Evolutionary conservation across 1,140 invertebrate genomes (phyloP).

Genomic region (Tigriopus japonicus): DNA sequence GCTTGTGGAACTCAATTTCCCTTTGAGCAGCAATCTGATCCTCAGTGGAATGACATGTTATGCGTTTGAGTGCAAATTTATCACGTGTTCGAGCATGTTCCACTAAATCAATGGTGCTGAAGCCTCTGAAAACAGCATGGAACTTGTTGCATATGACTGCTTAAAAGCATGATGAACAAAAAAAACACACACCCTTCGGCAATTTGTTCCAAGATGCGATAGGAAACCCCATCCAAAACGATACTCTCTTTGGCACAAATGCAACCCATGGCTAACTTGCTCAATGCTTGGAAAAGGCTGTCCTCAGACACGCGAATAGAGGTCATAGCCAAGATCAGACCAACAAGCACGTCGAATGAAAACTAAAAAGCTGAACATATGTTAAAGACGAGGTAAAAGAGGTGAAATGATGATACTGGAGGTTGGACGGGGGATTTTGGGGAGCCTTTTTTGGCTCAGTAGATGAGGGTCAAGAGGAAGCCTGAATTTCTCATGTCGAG

Average conservation of each 20-base stretch:
- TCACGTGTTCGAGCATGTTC: conserved; percentile 49
- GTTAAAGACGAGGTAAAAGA: too few species aligned
- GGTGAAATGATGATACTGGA: too few species aligned
- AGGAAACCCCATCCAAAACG: conserved; percentile 44
- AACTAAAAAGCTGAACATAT: too few species aligned
- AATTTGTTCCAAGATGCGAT: conserved; percentile 43
- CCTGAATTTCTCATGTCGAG: too few species aligned
- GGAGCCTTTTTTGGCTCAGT: too few species aligned
- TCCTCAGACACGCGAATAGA: too few species aligned
- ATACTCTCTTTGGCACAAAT: conserved; percentile 52
- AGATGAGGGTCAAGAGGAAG: too few species aligned
- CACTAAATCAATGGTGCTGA: conserved; percentile 57
- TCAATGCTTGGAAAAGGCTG: too few species aligned
- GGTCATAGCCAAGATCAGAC: too few species aligned
- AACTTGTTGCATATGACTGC: background rate
- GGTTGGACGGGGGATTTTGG: too few species aligned
- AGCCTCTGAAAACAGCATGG: conserved; percentile 41
- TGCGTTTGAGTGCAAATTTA: conserved; percentile 58
- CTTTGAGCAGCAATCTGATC: conserved; percentile 50
- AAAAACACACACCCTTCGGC: conserved; percentile 46
- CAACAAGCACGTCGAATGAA: too few species aligned
- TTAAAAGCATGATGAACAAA: too few species aligned
- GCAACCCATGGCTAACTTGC: conserved; percentile 40
- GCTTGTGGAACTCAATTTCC: conserved; percentile 53
- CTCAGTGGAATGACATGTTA: conserved; percentile 53